Evolutionary conservation across 2,113 vertebrate species (phyloP).

Genomic region (Perca fluviatilis): DNA sequence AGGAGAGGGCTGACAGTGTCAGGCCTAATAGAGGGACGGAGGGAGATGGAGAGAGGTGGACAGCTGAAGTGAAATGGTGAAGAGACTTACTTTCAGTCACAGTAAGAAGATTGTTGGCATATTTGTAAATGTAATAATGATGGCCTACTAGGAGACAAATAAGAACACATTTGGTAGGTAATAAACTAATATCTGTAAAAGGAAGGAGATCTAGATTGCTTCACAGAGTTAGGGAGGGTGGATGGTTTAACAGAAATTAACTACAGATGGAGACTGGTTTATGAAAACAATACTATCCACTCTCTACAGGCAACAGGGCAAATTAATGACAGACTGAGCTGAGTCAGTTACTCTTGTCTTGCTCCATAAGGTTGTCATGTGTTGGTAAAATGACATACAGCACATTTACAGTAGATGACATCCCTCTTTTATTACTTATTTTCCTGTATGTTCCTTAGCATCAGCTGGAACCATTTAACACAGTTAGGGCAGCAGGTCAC

Average conservation of each 20-base stretch:
- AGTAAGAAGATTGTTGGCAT: conserved; percentile 1
- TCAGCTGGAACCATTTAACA: neutral
- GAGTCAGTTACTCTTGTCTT: neutral
- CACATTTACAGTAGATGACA: neutral
- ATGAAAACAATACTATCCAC: neutral
- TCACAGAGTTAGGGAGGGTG: neutral
- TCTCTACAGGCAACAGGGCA: neutral
- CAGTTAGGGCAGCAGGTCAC: neutral
- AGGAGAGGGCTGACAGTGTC: conserved; percentile 41
- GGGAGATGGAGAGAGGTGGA: conserved; percentile 15
- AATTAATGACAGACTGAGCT: neutral
- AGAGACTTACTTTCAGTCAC: conserved; percentile 38
- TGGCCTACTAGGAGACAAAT: neutral
- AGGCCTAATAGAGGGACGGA: conserved; percentile 43
- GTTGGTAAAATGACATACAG: neutral
- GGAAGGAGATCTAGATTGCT: neutral
- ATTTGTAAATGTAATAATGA: conserved; percentile 34
- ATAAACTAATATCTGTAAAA: neutral
- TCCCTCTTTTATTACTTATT: neutral
- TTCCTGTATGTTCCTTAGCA: neutral
- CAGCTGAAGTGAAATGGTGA: conserved; percentile 22
- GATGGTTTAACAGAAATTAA: neutral
- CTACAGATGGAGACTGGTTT: neutral
- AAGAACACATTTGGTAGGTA: neutral
- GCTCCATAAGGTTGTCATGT: neutral